phyloP scores from a whole-genome alignment of 2,113 vertebrate species.

The Electrona antarctica region DNA sequence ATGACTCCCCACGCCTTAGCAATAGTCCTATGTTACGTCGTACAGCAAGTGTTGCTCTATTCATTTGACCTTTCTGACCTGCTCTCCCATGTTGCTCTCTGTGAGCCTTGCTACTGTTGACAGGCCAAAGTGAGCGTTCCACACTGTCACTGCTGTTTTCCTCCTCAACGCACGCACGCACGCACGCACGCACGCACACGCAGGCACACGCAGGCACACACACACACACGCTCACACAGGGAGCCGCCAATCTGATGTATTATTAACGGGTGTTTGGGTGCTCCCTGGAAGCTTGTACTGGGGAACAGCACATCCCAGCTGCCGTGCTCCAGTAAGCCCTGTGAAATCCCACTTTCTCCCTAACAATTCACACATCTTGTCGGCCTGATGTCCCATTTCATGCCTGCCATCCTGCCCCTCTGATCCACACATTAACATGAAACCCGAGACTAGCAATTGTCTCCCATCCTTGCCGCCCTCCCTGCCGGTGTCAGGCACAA shows the following conservation, averaged over 20 bases:
- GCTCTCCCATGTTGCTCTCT: constrained; percentile 32
- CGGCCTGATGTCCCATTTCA: constrained; percentile 75
- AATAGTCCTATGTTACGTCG: constrained; percentile 23
- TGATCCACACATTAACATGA: constrained; percentile 64
- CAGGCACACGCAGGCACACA: neutral
- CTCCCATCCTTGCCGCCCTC: constrained; percentile 40
- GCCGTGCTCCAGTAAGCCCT: constrained; percentile 77
- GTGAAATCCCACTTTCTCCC: constrained; percentile 79
- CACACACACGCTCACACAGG: neutral
- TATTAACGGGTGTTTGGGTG: constrained; percentile 59
- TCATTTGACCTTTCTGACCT: constrained; percentile 41
- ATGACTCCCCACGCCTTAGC: constrained; percentile 33
- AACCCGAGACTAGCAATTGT: constrained; percentile 61
- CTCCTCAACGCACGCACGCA: neutral
- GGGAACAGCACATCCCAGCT: constrained; percentile 70
- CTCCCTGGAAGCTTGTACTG: constrained; percentile 50
- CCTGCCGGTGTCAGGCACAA: constrained; percentile 44
- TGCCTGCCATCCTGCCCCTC: constrained; percentile 70
- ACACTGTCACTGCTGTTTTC: constrained; percentile 28
- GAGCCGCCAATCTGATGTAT: constrained; percentile 75
- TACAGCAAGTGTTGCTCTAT: constrained; percentile 16
- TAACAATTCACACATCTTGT: constrained; percentile 68
- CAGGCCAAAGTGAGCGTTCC: constrained; percentile 48
- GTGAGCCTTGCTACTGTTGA: constrained; percentile 53
- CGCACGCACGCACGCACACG: constrained; percentile 14